A percentile compares a stretch with the other conserved stretches of the same genome.
Conservation (phyloP, 2,888 invertebrate genomes). For the Oscheius onirici region DNA sequence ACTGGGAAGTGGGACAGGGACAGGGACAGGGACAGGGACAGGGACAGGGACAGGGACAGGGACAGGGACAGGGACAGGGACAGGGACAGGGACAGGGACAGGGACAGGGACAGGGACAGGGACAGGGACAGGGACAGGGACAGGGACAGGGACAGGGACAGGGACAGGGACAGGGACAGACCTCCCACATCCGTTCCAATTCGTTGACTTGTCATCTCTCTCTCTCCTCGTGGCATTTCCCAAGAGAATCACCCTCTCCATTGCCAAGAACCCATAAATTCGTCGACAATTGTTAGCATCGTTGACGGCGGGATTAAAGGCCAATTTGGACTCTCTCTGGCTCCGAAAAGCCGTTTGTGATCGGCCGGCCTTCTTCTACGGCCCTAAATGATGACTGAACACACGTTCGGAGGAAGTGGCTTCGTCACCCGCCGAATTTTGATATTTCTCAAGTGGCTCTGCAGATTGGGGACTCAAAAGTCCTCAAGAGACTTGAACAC, state of each 20-base stretch:
- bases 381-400: not conserved
- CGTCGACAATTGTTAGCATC: constrained; percentile 1
- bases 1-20: not conserved
- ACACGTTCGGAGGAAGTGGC: constrained; percentile 5
- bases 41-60: too few species aligned
- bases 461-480: too few species aligned
- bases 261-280: not conserved
- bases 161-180: not conserved
- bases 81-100: not conserved
- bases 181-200: not conserved
- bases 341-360: not conserved
- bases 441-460: too few species aligned
- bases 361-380: not conserved
- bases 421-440: not conserved
- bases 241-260: constrained; percentile 4
- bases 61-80: not conserved
- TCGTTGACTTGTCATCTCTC: not conserved
- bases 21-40: not conserved
- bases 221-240: not conserved
- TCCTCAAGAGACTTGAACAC: too few species aligned
- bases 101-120: not conserved
- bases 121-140: not conserved
- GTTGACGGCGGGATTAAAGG: constrained; percentile 1
- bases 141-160: not conserved
- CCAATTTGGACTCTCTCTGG: not conserved